Evolutionary conservation across 2,888 invertebrate genomes (phyloP).

Genomic region (Stenichneumon culpator): DNA sequence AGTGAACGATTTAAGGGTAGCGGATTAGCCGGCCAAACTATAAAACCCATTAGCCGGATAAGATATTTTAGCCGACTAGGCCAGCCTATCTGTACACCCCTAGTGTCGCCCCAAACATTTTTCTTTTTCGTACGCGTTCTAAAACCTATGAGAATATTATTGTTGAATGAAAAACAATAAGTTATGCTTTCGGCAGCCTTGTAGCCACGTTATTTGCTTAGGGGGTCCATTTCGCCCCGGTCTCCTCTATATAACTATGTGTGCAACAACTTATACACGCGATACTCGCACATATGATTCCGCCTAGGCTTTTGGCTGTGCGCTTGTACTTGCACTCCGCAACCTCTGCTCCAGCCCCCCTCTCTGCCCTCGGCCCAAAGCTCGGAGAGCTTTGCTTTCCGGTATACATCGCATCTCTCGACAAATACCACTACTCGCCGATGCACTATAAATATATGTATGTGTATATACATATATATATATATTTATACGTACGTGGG

Average conservation of each 20-base stretch:
- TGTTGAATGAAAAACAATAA: no score
- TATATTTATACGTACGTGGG: neutral
- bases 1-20: no score
- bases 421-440: conserved; percentile 4
- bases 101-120: no score
- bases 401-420: neutral
- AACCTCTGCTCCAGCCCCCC: conserved; percentile 21
- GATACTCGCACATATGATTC: conserved; percentile 44
- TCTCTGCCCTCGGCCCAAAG: neutral
- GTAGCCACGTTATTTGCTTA: no score
- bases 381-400: conserved; percentile 13
- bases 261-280: conserved; percentile 16
- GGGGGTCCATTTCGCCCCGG: no score
- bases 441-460: neutral
- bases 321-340: neutral
- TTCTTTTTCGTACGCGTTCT: no score
- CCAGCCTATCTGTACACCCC: no score
- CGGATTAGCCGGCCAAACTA: no score
- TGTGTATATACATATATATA: neutral
- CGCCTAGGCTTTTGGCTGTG: conserved; percentile 5
- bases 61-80: no score
- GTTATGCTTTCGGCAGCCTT: no score
- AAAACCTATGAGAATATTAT: no score
- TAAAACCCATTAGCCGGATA: no score
- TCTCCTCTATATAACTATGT: conserved; percentile 20